Evolutionary conservation across 2,888 invertebrate genomes (phyloP).

Genomic region (Chymomyza fuscimana): DNA sequence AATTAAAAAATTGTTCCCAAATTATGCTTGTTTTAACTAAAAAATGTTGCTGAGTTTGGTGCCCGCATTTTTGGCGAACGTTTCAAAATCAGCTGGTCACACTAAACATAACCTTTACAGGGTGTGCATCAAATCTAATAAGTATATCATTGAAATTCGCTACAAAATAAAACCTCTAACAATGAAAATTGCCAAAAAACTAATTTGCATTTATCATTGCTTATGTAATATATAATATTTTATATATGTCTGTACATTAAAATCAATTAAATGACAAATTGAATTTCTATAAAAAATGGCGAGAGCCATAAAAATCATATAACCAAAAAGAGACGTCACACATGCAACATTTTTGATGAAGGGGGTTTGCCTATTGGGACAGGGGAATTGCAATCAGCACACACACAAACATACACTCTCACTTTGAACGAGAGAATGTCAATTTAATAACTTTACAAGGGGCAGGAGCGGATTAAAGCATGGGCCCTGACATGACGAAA

Average conservation of each 20-base stretch:
- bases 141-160: background rate
- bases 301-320: constrained; percentile 65
- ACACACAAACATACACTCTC: constrained; percentile 32
- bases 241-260: constrained; percentile 55
- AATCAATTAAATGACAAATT: constrained; percentile 75
- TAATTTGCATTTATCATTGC: constrained; percentile 57
- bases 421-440: constrained; percentile 49
- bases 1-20: too few relatives aligned
- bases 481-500: too few relatives aligned
- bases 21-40: too few relatives aligned
- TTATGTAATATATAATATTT: constrained; percentile 2
- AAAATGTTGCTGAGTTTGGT: too few relatives aligned
- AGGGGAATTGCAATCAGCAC: constrained; percentile 72
- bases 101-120: too few relatives aligned
- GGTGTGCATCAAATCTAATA: too few relatives aligned
- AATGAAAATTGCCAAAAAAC: background rate
- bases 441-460: constrained; percentile 61
- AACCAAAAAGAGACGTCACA: constrained; percentile 34
- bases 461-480: too few relatives aligned
- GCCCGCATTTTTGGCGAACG: too few relatives aligned
- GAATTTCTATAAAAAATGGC: constrained; percentile 65
- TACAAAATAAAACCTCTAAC: background rate
- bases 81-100: too few relatives aligned
- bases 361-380: background rate
- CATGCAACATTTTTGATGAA: constrained; percentile 36